Percentiles rank a stretch among this genome's conserved stretches.
Conservation (phyloP, 1,140 invertebrate species). For the Coelopa frigida region DNA sequence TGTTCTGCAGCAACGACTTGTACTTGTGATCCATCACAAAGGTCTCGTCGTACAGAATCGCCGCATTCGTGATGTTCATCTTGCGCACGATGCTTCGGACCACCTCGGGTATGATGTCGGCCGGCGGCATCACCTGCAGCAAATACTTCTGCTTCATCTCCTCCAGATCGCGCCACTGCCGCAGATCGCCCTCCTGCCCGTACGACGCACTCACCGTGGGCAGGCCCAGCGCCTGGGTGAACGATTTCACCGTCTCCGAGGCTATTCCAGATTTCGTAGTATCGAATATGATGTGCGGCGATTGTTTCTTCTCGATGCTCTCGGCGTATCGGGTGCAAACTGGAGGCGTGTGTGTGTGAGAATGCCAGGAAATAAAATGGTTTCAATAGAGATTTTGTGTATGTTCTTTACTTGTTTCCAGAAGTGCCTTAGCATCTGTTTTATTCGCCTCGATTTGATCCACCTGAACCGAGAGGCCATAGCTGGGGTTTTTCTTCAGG, state of each 20-base stretch:
- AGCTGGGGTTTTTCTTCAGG: conserved; percentile 56
- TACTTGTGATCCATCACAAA: conserved; percentile 91
- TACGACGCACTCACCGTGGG: conserved; percentile 78
- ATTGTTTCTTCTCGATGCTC: conserved; percentile 53
- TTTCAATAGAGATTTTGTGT: neutral
- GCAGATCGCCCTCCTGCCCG: conserved; percentile 71
- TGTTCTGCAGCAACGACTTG: conserved; percentile 78
- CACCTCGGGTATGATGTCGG: conserved; percentile 72
- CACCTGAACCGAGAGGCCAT: conserved; percentile 57
- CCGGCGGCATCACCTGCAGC: conserved; percentile 70
- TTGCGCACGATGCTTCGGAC: conserved; percentile 69
- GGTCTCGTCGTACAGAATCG: conserved; percentile 78
- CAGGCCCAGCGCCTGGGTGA: conserved; percentile 66
- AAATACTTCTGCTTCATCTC: conserved; percentile 63
- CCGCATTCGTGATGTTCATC: conserved; percentile 84
- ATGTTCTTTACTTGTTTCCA: conserved; percentile 53
- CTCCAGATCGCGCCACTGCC: conserved; percentile 67
- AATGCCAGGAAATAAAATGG: neutral
- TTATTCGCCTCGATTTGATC: conserved; percentile 56
- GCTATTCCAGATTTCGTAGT: conserved; percentile 66
- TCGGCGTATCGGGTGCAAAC: conserved; percentile 64
- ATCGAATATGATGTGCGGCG: conserved; percentile 72
- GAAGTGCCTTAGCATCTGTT: conserved; percentile 57
- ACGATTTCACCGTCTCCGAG: conserved; percentile 75
- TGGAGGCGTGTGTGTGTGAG: conserved; percentile 20